Evolutionary conservation across 2,797 vertebrate genomes (phyloP), one percentile per base, ranked within the genome.

Genomic region (Poecilia velifera): DNA sequence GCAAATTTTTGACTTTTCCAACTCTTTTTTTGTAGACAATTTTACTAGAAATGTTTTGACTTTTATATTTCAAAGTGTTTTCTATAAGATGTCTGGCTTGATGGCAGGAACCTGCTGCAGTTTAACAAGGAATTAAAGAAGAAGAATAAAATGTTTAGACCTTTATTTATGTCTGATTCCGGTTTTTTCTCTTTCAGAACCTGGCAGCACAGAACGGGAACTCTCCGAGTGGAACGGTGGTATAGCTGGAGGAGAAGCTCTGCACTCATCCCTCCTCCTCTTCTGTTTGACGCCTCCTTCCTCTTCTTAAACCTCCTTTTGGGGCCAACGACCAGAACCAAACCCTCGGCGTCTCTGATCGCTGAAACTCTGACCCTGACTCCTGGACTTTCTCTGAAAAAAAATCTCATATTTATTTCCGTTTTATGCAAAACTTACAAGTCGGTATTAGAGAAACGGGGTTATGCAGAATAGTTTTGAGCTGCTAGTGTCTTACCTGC

Each of bases 221-320:
- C 93, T 98, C 97, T 78, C 97, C 97, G 0, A 97, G 97, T 7
- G 97, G 97, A 90, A 98, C 97, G 0, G 97, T 98, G 86, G 97
- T 98, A 95, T 98, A 97, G 95, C 94, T 85, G 87, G 74, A 92
- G 85, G 86, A 78, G 87, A 90, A 85, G 84, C 87, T 88, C 88
- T 92, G 89, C 88, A 85, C 84, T 87, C 85, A 39, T 73, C 82
- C 79, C 68, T 76, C 78, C 66, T n/a, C 72, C 75, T 53, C 68
- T 62, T 72, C 28, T 28, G 28, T 64, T 76, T 2, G 31, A 28
- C 55, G 25, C 68, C 73, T 1, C 64, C 80, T 28, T n/a, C 0
- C 0, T 57, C 59, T 53, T 28, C 53, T 47, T 1, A 73, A 43
- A 47, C 59, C 72, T 88, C 62, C 66, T 10, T 73, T 39, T 72